Evolutionary conservation across 2,797 vertebrate species (phyloP), one percentile per base, ranked within the genome.

Genomic region (Poecile montanus): DNA sequence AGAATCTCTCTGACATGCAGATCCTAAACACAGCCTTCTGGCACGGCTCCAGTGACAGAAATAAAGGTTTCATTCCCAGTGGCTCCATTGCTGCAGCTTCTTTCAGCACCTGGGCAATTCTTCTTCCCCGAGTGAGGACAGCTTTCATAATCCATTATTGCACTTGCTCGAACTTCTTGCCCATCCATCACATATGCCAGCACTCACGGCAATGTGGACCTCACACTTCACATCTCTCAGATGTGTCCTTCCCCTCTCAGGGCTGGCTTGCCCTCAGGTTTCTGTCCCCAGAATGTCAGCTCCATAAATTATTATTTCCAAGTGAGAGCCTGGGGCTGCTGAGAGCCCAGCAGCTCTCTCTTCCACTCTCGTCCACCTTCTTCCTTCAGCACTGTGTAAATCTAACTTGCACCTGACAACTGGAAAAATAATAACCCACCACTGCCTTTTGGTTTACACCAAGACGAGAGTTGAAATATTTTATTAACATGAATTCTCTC

Each of bases 51-150:
- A 91, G 76, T 0, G 6, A 54, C 70, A 84, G 73, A 84, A 89
- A 91, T 63, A 66, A 70, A 89, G 30, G 51, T 88, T 90, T 82
- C 29, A 58, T 54, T 50, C 73, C 88, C 94, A 36, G 25, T 2
- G 1, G 87, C 85, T 27, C 42, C 42, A 61, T 30, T 71, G 56
- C 10, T 58, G 47, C 45, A 85, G 19, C 86, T 88, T 32, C 77
- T 91, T 92, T 81, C 86, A 67, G 47, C 63, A 95, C 76, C 82
- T 70, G 94, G 87, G 73, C 42, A 66, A 72, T 89, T 72, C 66
- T 70, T 73, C 71, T 67, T 68, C 40, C 42, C 47, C 11, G 56
- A 62, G 48, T 11, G 2, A 2, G 83, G 79, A 23, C 65, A 71
- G 85, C 34, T 91, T 93, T 89, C 76, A 47, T 65, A 74, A 95